Base-by-base conservation (phyloP, 53 echinoderm and acorn worm genomes). In the Stichopus horrens region DNA sequence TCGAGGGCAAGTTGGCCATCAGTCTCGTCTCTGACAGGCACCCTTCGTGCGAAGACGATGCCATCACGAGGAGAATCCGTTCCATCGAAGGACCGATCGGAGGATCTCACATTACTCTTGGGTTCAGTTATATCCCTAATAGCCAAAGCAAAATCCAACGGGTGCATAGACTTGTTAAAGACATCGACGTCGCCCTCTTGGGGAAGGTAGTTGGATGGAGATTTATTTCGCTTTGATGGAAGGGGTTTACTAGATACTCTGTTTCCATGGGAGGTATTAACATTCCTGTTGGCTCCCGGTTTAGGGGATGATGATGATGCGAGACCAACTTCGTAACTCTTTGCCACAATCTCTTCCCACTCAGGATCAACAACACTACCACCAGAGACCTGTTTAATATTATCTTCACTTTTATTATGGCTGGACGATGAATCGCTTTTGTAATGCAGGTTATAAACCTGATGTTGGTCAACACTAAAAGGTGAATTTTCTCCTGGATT, bases 131-230 rank as follows among this genome's bases (percentile, higher is more conserved):
- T 85, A 53, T 23, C 52, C 21, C 65, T 37, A 65, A 85, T 65
- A 14, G 85, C 85, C 52, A 85, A 8, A 65, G 85, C 85, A 85
- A 85, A 85, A 23, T 85, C 85, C 9, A 85, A 57, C 1, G 85
- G 85, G 16, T 85, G 85, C 85, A 85, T 85, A 63, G 85, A 68
- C 8, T 65, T 65, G 8, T 65, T 51, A 85, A 85, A 85, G 52
- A 85, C 67, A 85, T 85, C 85, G 66, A 58, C 66, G 52, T 85
- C 67, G 18, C 37, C 51, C 65, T 85, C 85, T 67, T 11, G 66
- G 21, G 60, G 10, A 66, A 16, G 11, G 52, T 52, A 51, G 9
- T 67, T 58, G 23, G 85, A 85, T 7, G 37, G 11, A 23, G 59
- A 4, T 85, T 85, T 85, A 22, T 11, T 57, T 65, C 51, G 67